These are phyloP conservation scores for Enteromius mattozi DNA, from an alignment of 2,797 vertebrate genomes.

Conservation along the genomic window DNA sequence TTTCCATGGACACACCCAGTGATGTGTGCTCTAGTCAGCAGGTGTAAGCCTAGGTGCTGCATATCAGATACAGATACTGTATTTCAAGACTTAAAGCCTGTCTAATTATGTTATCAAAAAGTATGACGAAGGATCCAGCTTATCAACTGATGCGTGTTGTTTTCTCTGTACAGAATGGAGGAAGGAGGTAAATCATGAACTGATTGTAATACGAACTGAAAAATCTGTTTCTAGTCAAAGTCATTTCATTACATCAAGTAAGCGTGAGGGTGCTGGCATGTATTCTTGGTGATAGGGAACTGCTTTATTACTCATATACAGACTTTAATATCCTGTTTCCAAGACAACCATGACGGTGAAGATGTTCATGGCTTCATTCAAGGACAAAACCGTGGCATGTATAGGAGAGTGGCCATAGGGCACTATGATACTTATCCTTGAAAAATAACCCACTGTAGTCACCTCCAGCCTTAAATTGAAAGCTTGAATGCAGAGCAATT, in stretches of 20 bases:
- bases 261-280: conserved; percentile 46
- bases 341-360: conserved; percentile 59
- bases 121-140: conserved; percentile 33
- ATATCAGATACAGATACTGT: conserved; percentile 24
- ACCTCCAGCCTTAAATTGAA: conserved; percentile 20
- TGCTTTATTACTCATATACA: conserved; percentile 59
- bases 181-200: conserved; percentile 23
- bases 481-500: conserved; percentile 18
- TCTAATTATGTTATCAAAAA: conserved; percentile 44
- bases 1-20: conserved; percentile 38
- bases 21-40: conserved; percentile 19
- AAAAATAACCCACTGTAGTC: not conserved
- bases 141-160: conserved; percentile 35
- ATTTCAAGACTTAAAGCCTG: conserved; percentile 29
- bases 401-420: conserved; percentile 50
- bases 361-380: conserved; percentile 53
- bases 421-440: conserved; percentile 12
- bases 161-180: conserved; percentile 27
- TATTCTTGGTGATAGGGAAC: conserved; percentile 49
- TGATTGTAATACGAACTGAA: conserved; percentile 25
- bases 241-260: conserved; percentile 49
- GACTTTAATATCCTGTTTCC: conserved; percentile 62
- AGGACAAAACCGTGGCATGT: conserved; percentile 46
- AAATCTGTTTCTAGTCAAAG: conserved; percentile 44
- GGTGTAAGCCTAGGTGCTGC: not conserved